A percentile compares a stretch with the other conserved stretches of the same genome.
Conservation (phyloP, 1,140 invertebrate genomes). For the Calephelis nemesis region DNA sequence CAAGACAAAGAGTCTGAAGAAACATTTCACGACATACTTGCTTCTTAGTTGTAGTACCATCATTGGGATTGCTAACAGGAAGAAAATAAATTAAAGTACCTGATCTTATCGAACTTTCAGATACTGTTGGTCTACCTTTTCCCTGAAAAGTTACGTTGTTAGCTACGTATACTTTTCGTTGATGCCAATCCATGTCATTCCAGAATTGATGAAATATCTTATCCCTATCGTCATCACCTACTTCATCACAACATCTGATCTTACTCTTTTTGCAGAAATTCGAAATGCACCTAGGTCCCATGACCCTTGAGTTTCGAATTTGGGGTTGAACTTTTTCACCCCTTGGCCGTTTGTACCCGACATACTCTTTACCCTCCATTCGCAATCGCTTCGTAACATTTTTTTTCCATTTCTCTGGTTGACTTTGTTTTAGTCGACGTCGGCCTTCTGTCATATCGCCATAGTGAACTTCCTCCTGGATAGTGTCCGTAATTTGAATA, state of each 20-base stretch:
- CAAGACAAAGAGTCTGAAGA: too few relatives aligned
- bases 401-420: too few relatives aligned
- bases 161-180: slow-evolving; percentile 10
- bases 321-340: slow-evolving; percentile 3
- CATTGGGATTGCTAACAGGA: slow-evolving; percentile 8
- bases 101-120: slow-evolving; percentile 12
- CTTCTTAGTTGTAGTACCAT: not conserved
- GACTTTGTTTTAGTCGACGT: too few relatives aligned
- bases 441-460: too few relatives aligned
- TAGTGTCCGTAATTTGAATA: too few relatives aligned
- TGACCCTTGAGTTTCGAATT: slow-evolving; percentile 4
- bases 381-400: too few relatives aligned
- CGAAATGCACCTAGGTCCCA: slow-evolving; percentile 1
- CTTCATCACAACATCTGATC: not conserved
- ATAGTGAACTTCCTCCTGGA: too few relatives aligned
- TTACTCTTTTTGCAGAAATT: slow-evolving; percentile 3
- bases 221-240: slow-evolving; percentile 7
- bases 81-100: slow-evolving; percentile 12
- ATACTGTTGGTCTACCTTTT: slow-evolving; percentile 7
- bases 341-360: slow-evolving; percentile 8
- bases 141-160: slow-evolving; percentile 1
- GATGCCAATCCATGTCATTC: slow-evolving; percentile 14
- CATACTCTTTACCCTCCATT: not conserved
- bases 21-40: too few relatives aligned
- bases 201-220: slow-evolving; percentile 10